Evolutionary conservation across 2,113 vertebrate species (phyloP).

Genomic region (Brienomyrus brachyistius): DNA sequence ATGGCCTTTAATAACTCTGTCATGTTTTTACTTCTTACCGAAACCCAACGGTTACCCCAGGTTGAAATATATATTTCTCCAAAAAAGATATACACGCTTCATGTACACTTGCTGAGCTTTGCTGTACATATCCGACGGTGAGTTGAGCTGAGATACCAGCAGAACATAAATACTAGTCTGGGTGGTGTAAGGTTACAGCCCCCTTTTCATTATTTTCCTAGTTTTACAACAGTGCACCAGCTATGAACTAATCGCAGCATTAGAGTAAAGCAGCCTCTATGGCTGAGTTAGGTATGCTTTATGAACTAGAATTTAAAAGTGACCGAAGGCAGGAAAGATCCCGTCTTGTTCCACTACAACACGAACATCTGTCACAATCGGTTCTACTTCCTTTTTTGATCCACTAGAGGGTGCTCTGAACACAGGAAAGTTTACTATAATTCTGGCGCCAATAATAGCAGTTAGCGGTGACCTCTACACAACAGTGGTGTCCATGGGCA

Average conservation of each 20-base stretch:
- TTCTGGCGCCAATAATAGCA: too few species aligned
- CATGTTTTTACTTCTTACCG: neutral
- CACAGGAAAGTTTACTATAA: neutral
- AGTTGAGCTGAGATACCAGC: neutral
- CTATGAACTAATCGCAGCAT: neutral
- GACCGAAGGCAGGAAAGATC: neutral
- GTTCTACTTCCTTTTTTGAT: neutral
- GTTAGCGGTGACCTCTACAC: neutral
- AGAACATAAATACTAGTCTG: neutral
- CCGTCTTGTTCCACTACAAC: neutral
- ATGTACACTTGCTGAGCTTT: too few species aligned
- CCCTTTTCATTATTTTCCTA: neutral
- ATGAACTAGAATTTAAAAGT: neutral
- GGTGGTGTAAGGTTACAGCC: neutral
- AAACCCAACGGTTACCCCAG: neutral
- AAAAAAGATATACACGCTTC: too few species aligned
- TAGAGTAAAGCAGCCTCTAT: neutral
- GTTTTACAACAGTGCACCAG: neutral
- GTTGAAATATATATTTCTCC: too few species aligned
- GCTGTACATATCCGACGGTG: neutral
- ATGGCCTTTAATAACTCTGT: neutral
- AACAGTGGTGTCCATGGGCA: neutral
- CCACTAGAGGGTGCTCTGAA: constrained; percentile 35
- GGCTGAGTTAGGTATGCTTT: neutral
- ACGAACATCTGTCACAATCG: neutral